phyloP scores from a whole-genome alignment of 2,888 invertebrate species.

The Sphecodes monilicornis region DNA sequence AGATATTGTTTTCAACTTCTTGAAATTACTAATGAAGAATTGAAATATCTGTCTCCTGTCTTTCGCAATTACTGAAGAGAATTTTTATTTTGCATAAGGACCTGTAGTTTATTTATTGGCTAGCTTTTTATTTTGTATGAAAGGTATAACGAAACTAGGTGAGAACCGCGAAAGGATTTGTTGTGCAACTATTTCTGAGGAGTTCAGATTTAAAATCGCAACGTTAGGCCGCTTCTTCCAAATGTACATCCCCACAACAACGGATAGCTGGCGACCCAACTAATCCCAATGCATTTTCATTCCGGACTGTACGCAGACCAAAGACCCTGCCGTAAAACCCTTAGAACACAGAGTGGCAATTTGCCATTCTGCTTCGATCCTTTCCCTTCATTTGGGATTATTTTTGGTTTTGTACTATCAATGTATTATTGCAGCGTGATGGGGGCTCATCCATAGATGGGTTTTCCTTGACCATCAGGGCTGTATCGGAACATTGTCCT shows the following conservation, averaged over 20 bases:
- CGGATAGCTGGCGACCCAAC: neutral
- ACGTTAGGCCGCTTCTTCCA: neutral
- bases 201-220: neutral
- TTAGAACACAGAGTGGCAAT: neutral
- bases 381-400: neutral
- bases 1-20: too few relatives aligned
- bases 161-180: neutral
- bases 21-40: too few relatives aligned
- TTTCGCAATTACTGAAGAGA: too few relatives aligned
- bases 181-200: neutral
- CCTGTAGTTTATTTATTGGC: too few relatives aligned
- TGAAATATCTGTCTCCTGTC: too few relatives aligned
- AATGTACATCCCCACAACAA: neutral
- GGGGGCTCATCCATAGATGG: neutral
- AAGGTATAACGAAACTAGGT: too few relatives aligned
- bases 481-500: too few relatives aligned
- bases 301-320: neutral
- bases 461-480: neutral
- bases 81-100: too few relatives aligned
- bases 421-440: neutral
- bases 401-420: neutral
- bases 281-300: neutral
- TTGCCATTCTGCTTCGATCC: neutral
- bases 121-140: too few relatives aligned
- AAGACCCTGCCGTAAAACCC: constrained; percentile 1